A percentile compares a stretch with the other conserved stretches of the same genome.
These are phyloP conservation scores for Aplysina aerophoba DNA, from an alignment of 37 sponge, comb jelly and placozoan genomes.

Conservation along the genomic window DNA sequence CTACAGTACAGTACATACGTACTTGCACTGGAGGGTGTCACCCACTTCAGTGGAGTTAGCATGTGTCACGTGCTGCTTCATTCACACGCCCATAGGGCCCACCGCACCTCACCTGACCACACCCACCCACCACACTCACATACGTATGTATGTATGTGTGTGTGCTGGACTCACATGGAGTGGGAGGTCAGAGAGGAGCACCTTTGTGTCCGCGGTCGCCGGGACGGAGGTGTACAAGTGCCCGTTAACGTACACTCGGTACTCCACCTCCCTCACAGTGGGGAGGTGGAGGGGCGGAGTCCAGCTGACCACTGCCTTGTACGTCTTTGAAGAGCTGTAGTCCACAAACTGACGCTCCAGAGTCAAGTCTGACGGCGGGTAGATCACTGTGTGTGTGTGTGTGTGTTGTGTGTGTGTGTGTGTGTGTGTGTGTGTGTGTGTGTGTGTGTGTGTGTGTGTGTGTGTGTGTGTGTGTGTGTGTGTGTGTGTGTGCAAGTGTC, in stretches of 20 bases:
- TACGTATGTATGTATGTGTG: no score
- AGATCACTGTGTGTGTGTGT: not conserved
- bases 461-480: no score
- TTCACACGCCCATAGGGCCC: no score
- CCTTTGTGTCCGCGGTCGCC: not conserved
- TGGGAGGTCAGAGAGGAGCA: not conserved
- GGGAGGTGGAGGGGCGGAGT: slow-evolving; percentile 10
- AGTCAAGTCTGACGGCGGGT: not conserved
- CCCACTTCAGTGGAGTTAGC: no score
- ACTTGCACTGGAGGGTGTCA: no score
- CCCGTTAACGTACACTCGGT: slow-evolving; percentile 6
- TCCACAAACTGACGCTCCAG: slow-evolving; percentile 33
- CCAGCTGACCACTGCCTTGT: slow-evolving; percentile 32
- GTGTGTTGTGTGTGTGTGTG: no score
- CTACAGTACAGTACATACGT: no score
- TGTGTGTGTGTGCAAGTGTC: no score
- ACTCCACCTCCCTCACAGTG: not conserved
- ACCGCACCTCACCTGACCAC: no score
- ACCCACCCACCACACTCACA: not conserved
- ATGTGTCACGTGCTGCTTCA: no score
- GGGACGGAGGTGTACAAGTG: not conserved
- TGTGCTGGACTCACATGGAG: not conserved
- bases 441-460: no score
- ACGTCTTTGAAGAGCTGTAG: not conserved
- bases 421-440: no score